These are phyloP conservation scores for Cyclina sinensis DNA, from an alignment of 1,140 invertebrate species.

Conservation along the genomic window DNA sequence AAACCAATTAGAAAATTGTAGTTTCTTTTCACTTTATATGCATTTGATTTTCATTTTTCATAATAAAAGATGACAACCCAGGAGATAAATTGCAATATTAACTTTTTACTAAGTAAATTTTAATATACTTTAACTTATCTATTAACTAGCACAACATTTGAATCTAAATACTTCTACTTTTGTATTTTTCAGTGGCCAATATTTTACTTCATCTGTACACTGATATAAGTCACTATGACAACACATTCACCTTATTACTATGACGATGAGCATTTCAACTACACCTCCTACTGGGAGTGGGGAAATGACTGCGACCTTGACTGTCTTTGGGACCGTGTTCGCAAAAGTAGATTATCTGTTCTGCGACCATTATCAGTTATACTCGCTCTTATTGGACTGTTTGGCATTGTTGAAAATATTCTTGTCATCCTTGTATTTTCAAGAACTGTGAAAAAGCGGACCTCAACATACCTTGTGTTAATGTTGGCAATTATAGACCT, in stretches of 20 bases:
- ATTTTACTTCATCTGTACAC: no score
- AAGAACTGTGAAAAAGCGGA: constrained; percentile 66
- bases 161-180: no score
- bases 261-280: constrained; percentile 29
- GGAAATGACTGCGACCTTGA: constrained; percentile 56
- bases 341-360: constrained; percentile 17
- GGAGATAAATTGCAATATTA: no score
- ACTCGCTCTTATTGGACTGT: constrained; percentile 70
- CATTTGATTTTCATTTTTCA: no score
- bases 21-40: no score
- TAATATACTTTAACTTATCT: no score
- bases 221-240: no score
- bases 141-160: no score
- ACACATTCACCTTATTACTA: not conserved
- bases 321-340: constrained; percentile 62
- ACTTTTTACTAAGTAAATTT: no score
- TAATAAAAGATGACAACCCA: no score
- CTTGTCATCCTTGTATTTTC: constrained; percentile 75
- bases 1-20: no score
- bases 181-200: no score
- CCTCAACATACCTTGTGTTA: constrained; percentile 77
- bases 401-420: constrained; percentile 76
- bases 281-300: not conserved
- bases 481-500: constrained; percentile 77
- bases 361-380: constrained; percentile 70